Evolutionary conservation across 64 coral and sea anemone species (phyloP).

Genomic region (Platygyra sinensis): DNA sequence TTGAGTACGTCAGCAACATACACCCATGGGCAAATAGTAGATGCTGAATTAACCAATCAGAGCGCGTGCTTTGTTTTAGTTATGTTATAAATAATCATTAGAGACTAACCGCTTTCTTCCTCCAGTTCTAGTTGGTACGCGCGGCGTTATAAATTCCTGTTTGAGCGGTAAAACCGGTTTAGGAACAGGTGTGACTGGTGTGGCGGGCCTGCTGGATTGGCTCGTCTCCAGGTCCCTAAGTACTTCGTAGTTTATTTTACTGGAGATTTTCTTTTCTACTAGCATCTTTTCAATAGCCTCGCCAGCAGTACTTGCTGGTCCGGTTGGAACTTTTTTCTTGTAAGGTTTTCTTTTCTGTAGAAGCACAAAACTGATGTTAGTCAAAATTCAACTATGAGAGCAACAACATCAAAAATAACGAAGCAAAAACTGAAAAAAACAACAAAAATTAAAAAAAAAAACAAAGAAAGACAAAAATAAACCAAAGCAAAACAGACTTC

Average conservation of each 20-base stretch:
- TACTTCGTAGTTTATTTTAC: slow-evolving; percentile 97
- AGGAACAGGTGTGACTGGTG: slow-evolving; percentile 39
- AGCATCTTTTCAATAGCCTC: slow-evolving; percentile 99
- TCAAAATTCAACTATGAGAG: no score
- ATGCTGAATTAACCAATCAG: no score
- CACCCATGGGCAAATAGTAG: no score
- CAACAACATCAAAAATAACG: neutral
- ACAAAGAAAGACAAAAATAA: neutral
- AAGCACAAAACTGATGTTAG: neutral
- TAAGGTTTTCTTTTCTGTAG: slow-evolving; percentile 77
- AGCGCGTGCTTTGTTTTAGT: no score
- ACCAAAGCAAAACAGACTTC: neutral
- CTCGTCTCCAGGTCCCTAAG: slow-evolving; percentile 90
- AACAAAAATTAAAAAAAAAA: neutral
- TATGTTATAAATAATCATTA: neutral
- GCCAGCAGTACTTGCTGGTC: slow-evolving; percentile 82
- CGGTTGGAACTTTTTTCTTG: slow-evolving; percentile 67
- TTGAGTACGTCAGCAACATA: no score
- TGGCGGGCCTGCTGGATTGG: slow-evolving; percentile 64
- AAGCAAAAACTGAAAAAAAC: neutral
- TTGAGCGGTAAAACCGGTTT: neutral
- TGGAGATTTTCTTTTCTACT: slow-evolving; percentile 97
- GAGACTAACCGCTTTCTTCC: slow-evolving; percentile 71
- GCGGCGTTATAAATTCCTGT: slow-evolving; percentile 68
- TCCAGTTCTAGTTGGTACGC: slow-evolving; percentile 63